Base-by-base conservation (phyloP, 1,140 invertebrate species). In the Pissodes strobi region DNA sequence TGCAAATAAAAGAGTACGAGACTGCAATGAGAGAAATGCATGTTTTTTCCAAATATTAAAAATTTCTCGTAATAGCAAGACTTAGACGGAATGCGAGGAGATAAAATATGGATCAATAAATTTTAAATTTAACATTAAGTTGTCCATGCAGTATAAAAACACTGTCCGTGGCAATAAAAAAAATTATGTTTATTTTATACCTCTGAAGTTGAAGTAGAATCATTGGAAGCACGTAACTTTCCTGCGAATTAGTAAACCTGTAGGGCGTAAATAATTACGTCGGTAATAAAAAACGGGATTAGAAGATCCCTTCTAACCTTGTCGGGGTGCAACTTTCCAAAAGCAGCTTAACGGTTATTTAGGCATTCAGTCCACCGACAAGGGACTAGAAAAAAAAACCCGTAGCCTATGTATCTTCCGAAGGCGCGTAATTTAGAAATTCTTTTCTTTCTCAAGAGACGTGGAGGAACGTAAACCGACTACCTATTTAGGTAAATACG, bases 261-360 rank as follows among this genome's bases (percentile, higher is more conserved):
- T 13, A 41, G 22, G 23, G 21, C 53, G 22, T 56, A 56, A 56
- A 56, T 56, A 56, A 56, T 56, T 56, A 56, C n/a, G 18, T 38
- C 17, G 21, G 18, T 23, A 56, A 56, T 56, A 56, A 56, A 56
- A 56, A 56, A 56, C 38, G 53, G 56, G 45, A 59, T 59, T 46
- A 46, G 25, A 34, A 46, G 17, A 59, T 48, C 56, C 56, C 43
- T 13, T 22, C 41, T 48, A 48, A 46, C 38, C 41, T 41, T 59
- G 56, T 59, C 56, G 21, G 41, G 58, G 58, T 59, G 58, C 58
- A 51, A 61, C 30, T 61, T 61, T 61, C 46, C 30, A 61, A 51
- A 61, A 51, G 58, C 58, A 23, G 48, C 46, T 61, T 61, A 61
- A 61, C 58, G 45, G 58, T 61, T 61, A 61, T 61, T 61, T 61